Evolutionary conservation across 2,888 invertebrate genomes (phyloP), one percentile per base, ranked within the genome.

Genomic region (Rhingia rostrata): DNA sequence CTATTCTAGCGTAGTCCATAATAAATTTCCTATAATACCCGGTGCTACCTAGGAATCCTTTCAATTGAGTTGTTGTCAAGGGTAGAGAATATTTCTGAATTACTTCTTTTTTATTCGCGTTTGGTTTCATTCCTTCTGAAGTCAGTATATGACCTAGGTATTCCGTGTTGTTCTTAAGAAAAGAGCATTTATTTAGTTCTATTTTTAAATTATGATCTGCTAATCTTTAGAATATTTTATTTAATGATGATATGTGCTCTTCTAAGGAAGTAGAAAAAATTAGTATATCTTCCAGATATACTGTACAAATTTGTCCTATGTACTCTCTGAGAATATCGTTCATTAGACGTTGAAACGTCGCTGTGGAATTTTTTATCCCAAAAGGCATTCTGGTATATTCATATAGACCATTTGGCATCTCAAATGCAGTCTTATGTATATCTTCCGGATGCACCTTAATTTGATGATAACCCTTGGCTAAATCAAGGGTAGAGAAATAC

Each of bases 1-100:
- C 54, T 47, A 56, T 66, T 9, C 63, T 69, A 6, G 56, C 54
- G 33, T 67, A 74, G 37, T 74, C 22, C 14, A 14, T 49, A 2
- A 64, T 39, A 33, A 39, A 51, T 10, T 64, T 64, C 10, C 39
- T 49, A 51, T 30, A 49, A 35, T 43, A 60, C 14, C 45, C 37
- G 30, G 39, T 53, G 5, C 22, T 53, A 10, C 53, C 51, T 49
- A 41, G n/a, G 14, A 53, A 66, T 66, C 12, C 12, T 10, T 66
- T 39, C 10, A 64, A 22, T n/a, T 63, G 63, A 22, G 41, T 66
- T 53, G 5, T 10, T 6, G 32, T 66, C 14, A 9, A 53, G 4
- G 53, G 41, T 41, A 53, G 7, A 30, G 66, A 9, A 2, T 41
- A 53, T 6, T 53, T 30, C n/a, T 37, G 30, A 6, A 39, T 39